Percentiles rank a stretch among this genome's conserved stretches.
phyloP scores from a whole-genome alignment of 2,797 vertebrate genomes.

The Taenioides sp. region DNA sequence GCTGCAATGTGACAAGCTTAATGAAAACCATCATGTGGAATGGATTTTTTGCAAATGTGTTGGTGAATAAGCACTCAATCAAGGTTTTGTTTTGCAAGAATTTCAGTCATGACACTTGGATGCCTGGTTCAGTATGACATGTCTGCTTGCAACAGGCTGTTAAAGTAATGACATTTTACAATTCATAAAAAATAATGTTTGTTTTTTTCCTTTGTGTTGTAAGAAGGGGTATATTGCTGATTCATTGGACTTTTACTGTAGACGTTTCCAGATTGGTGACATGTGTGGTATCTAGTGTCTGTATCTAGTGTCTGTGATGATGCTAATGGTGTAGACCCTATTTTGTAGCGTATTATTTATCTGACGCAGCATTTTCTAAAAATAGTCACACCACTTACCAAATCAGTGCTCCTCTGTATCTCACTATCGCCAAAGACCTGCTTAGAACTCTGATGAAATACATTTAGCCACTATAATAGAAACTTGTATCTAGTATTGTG shows the following conservation, averaged over 20 bases:
- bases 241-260: too few relatives aligned
- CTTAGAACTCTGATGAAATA: not conserved
- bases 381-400: not conserved
- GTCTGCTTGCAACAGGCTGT: not conserved
- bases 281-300: not conserved
- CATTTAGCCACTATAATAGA: not conserved
- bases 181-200: not conserved
- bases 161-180: not conserved
- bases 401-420: not conserved
- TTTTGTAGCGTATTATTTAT: constrained; percentile 1
- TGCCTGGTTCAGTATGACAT: not conserved
- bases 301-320: not conserved
- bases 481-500: not conserved
- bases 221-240: too few relatives aligned
- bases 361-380: constrained; percentile 10
- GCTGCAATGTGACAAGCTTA: constrained; percentile 44
- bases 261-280: too few relatives aligned
- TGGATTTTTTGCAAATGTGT: constrained; percentile 70
- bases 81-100: constrained; percentile 67
- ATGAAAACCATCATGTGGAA: constrained; percentile 74
- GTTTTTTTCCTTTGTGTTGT: too few relatives aligned
- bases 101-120: constrained; percentile 60
- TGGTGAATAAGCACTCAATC: constrained; percentile 37
- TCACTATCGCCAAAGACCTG: not conserved
- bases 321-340: not conserved